phyloP scores from a whole-genome alignment of 2,797 vertebrate species.

The Rhadinocentrus ornatus region DNA sequence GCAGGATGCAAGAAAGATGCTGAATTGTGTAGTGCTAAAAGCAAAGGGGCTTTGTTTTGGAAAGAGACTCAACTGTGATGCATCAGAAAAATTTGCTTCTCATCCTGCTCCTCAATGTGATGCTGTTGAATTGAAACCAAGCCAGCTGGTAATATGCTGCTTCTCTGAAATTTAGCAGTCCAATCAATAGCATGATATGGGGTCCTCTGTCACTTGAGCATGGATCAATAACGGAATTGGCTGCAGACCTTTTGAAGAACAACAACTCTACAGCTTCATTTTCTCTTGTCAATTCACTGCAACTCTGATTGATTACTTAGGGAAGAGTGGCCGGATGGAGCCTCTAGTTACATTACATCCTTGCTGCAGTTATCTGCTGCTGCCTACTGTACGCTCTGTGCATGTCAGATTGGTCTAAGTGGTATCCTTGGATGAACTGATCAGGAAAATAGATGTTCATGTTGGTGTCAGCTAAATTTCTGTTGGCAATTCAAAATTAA shows the following conservation, averaged over 20 bases:
- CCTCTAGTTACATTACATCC: slow-evolving; percentile 12
- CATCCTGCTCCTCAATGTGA: background rate
- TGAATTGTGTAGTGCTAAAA: background rate
- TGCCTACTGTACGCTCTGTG: slow-evolving; percentile 3
- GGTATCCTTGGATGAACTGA: background rate
- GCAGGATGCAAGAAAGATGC: background rate
- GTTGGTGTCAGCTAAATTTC: slow-evolving; percentile 21
- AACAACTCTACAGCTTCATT: slow-evolving; percentile 57
- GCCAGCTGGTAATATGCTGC: slow-evolving; percentile 31
- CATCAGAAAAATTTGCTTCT: slow-evolving; percentile 1
- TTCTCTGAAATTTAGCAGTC: slow-evolving; percentile 30
- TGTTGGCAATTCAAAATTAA: slow-evolving; percentile 14
- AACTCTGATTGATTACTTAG: slow-evolving; percentile 63
- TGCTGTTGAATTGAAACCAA: slow-evolving; percentile 1
- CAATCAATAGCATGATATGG: slow-evolving; percentile 55
- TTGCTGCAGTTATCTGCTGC: slow-evolving; percentile 2
- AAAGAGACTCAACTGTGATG: background rate
- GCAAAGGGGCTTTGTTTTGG: background rate
- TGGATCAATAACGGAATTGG: slow-evolving; percentile 70
- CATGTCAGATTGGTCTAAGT: background rate
- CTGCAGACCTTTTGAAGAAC: slow-evolving; percentile 57
- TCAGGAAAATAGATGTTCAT: background rate
- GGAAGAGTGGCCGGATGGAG: slow-evolving; percentile 27
- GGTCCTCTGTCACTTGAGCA: slow-evolving; percentile 46
- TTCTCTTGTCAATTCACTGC: slow-evolving; percentile 58